These are phyloP conservation scores for Epicauta chinensis DNA, from an alignment of 1,140 invertebrate species.

Conservation along the genomic window DNA sequence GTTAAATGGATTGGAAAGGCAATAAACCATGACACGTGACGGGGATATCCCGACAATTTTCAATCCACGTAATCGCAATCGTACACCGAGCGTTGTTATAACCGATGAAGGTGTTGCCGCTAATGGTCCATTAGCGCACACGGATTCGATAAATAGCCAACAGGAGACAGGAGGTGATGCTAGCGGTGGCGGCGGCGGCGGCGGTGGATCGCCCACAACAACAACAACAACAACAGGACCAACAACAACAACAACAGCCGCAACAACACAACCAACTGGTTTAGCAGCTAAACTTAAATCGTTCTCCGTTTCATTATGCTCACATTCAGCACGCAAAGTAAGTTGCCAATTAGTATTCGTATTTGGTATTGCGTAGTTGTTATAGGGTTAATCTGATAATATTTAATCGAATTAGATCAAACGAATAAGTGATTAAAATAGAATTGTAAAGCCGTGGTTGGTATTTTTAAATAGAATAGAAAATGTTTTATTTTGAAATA, in stretches of 20 bases:
- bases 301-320: slow-evolving; percentile 62
- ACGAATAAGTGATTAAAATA: neutral
- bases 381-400: neutral
- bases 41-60: slow-evolving; percentile 69
- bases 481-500: too few relatives aligned
- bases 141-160: slow-evolving; percentile 54
- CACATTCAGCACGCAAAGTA: slow-evolving; percentile 63
- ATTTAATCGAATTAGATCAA: too few relatives aligned
- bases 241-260: slow-evolving; percentile 44
- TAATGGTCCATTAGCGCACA: slow-evolving; percentile 51
- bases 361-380: neutral
- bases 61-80: slow-evolving; percentile 59
- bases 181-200: too few relatives aligned
- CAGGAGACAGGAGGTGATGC: slow-evolving; percentile 45
- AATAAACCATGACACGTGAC: slow-evolving; percentile 43
- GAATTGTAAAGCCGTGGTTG: neutral
- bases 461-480: neutral
- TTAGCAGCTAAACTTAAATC: slow-evolving; percentile 42
- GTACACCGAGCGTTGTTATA: slow-evolving; percentile 64
- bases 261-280: slow-evolving; percentile 41
- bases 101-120: slow-evolving; percentile 53
- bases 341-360: slow-evolving; percentile 2
- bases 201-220: slow-evolving; percentile 45
- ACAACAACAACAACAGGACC: slow-evolving; percentile 45
- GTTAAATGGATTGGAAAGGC: too few relatives aligned